phyloP scores from a whole-genome alignment of 2,888 invertebrate species.

The Drosophila diplacantha region DNA sequence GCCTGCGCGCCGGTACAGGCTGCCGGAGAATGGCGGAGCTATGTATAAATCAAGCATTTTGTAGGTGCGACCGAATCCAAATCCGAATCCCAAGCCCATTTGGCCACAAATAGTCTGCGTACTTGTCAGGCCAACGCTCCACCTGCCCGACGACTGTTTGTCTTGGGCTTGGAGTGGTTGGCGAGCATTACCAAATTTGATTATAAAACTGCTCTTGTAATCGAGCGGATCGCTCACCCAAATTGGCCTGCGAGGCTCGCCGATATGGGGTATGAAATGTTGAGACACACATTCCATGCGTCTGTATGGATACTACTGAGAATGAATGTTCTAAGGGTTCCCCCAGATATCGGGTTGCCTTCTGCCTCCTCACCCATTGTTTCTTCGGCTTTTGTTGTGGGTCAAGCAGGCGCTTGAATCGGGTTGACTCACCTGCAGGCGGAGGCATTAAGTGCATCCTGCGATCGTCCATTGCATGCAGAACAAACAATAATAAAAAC shows the following conservation, averaged over 20 bases:
- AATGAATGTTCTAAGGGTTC: constrained; percentile 26
- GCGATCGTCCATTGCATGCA: background rate
- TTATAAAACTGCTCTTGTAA: constrained; percentile 21
- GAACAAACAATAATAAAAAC: constrained; percentile 18
- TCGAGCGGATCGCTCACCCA: constrained; percentile 11
- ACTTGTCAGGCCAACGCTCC: constrained; percentile 18
- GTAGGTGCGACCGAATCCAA: constrained; percentile 29
- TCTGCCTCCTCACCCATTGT: background rate
- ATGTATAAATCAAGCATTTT: constrained; percentile 18
- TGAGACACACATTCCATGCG: constrained; percentile 5
- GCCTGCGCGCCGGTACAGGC: constrained; percentile 8
- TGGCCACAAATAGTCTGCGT: constrained; percentile 14
- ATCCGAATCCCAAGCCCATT: constrained; percentile 15
- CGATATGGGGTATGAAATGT: constrained; percentile 1
- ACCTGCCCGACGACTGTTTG: constrained; percentile 9
- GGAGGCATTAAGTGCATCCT: constrained; percentile 13
- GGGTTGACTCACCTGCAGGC: constrained; percentile 10
- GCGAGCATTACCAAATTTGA: constrained; percentile 22
- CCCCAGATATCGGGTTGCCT: constrained; percentile 19
- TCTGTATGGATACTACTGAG: no score
- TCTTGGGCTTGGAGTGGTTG: constrained; percentile 1
- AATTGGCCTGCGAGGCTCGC: background rate
- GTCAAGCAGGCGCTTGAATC: constrained; percentile 4
- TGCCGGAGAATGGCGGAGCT: constrained; percentile 9
- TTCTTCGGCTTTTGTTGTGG: constrained; percentile 12